A percentile compares a stretch with the other conserved stretches of the same genome.
These are phyloP conservation scores for Squalus acanthias DNA, from an alignment of 2,797 vertebrate genomes.

Conservation along the genomic window DNA sequence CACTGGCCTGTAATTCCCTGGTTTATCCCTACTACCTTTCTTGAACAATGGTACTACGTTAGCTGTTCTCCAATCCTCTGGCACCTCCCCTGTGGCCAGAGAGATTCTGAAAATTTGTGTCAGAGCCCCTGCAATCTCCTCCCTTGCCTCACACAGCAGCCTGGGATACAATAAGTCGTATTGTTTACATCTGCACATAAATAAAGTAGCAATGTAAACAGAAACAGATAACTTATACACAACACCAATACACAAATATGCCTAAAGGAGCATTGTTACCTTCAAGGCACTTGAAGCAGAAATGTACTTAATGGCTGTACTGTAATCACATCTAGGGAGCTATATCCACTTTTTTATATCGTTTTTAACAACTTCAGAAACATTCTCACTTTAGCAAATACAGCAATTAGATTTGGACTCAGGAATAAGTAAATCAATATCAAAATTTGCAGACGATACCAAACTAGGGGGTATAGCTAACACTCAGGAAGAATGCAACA, in stretches of 20 bases:
- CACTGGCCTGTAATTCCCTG: too few species aligned
- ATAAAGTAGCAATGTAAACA: background rate
- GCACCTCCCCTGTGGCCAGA: too few species aligned
- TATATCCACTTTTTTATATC: background rate
- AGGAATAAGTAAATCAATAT: background rate
- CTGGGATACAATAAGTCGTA: background rate
- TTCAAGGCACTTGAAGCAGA: background rate
- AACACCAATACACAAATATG: background rate
- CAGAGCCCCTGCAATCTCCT: too few species aligned
- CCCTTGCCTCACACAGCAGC: too few species aligned
- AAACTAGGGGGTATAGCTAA: too few species aligned
- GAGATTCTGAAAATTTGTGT: too few species aligned
- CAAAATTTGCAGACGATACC: background rate
- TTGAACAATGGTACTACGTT: too few species aligned
- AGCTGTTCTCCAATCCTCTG: too few species aligned
- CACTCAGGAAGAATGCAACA: too few species aligned
- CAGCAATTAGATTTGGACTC: background rate
- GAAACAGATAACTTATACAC: background rate
- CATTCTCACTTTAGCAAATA: background rate
- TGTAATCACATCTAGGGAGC: background rate
- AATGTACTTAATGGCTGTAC: background rate
- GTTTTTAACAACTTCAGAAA: background rate
- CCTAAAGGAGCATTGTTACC: background rate
- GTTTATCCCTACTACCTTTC: too few species aligned
- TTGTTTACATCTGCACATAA: background rate